These are phyloP conservation scores for Diabrotica balteata DNA, from an alignment of 2,888 invertebrate genomes.

Conservation along the genomic window DNA sequence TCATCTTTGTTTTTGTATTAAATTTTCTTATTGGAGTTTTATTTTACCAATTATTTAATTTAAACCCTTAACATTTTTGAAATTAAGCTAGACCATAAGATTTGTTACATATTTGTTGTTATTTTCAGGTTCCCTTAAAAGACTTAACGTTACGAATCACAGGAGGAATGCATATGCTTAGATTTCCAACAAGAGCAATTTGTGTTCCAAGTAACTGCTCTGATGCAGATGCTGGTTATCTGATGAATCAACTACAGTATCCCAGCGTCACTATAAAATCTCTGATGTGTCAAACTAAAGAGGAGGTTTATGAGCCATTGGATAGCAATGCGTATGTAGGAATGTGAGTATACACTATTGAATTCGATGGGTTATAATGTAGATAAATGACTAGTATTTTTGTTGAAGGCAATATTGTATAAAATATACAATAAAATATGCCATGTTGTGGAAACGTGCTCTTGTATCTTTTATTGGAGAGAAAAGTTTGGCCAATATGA, in stretches of 20 bases:
- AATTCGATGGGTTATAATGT: neutral
- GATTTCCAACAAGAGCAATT: slow-evolving; percentile 34
- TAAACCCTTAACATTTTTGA: too few relatives aligned
- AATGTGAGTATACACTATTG: slow-evolving; percentile 34
- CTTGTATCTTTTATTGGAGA: too few relatives aligned
- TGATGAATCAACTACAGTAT: slow-evolving; percentile 43
- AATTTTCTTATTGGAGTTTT: too few relatives aligned
- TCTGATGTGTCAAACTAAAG: slow-evolving; percentile 39
- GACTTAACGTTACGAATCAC: slow-evolving; percentile 13
- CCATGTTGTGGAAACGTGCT: too few relatives aligned
- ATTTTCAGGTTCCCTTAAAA: slow-evolving; percentile 5
- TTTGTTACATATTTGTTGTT: neutral
- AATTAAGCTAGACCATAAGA: too few relatives aligned
- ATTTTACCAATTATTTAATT: too few relatives aligned
- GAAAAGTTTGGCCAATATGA: too few relatives aligned
- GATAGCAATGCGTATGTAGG: slow-evolving; percentile 37
- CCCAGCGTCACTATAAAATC: slow-evolving; percentile 22
- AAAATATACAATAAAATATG: too few relatives aligned
- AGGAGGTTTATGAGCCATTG: slow-evolving; percentile 37
- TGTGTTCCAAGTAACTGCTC: slow-evolving; percentile 40
- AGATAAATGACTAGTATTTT: too few relatives aligned
- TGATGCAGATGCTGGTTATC: slow-evolving; percentile 58
- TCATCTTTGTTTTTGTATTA: too few relatives aligned
- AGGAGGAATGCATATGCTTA: slow-evolving; percentile 8
- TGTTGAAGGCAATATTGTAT: too few relatives aligned